Evolutionary conservation across 2,113 vertebrate species (phyloP), one percentile per base, ranked within the genome.

Genomic region (Malurus alboscapulatus): DNA sequence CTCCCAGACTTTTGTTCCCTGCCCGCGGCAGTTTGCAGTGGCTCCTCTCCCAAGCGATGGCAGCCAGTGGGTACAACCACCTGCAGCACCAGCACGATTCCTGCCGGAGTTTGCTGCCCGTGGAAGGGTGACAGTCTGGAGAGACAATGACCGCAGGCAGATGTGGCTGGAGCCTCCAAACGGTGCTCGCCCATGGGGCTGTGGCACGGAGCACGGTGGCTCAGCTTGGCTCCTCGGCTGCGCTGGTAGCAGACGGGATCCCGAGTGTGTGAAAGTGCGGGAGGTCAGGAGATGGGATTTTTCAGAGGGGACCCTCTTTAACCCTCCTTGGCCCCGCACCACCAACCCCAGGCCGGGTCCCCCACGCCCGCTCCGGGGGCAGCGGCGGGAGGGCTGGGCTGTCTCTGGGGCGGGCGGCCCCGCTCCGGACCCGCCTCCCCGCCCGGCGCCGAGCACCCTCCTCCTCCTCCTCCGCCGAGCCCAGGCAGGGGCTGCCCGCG

Each of bases 21-120:
- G 25, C 40, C 40, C 0, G 7, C 0, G 2, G 55, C 44, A 5
- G 74, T 71, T 44, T 0, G 10, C 1, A 3, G n/a, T 1, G 38
- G 34, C 8, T 72, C 14, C 30, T 22, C 7, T 63, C 36, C 36
- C 61, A 14, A 21, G 83, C 19, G 1, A 25, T 2, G 66, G 61
- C 57, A 45, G 65, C 36, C 50, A 3, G 26, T 0, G 32, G 38
- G 27, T 10, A 53, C 1, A 2, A 12, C 20, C 45, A 4, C 74
- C 30, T 1, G 4, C 38, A 21, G 53, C 6, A 1, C 9, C n/a
- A 3, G 58, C 53, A 7, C 3, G 0, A 36, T 45, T 15, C 32
- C 34, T 3, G 8, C 18, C 47, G 4, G 10, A 3, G 1, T 8
- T 1, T 3, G 67, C 72, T 25, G 81, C 59, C 55, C 12, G 0